Evolutionary conservation across 2,797 vertebrate genomes (phyloP).

Genomic region (Crossoptilon crossoptilon): DNA sequence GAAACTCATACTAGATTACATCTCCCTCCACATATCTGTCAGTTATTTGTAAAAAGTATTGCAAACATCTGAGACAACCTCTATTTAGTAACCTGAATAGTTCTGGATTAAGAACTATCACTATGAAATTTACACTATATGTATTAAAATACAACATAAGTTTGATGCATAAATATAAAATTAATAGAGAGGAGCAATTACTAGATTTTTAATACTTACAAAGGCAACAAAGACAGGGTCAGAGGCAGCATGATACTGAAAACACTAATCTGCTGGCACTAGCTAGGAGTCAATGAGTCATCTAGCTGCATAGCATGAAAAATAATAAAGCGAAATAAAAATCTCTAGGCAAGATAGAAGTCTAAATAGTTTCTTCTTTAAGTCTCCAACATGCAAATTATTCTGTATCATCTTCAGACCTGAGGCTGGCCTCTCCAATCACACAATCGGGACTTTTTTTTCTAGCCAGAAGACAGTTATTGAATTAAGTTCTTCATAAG

Average conservation of each 20-base stretch:
- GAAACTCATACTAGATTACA: neutral
- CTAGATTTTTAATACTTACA: neutral
- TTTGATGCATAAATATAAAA: neutral
- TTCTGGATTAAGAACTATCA: neutral
- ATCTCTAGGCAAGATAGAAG: neutral
- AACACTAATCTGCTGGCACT: neutral
- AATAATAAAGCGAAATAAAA: neutral
- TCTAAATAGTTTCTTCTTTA: neutral
- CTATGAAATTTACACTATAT: neutral
- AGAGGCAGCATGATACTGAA: neutral
- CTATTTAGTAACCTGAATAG: neutral
- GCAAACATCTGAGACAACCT: neutral
- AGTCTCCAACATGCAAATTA: neutral
- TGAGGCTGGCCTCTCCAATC: neutral
- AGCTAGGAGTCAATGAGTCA: neutral
- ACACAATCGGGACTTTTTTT: fast-evolving
- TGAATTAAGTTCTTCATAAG: neutral
- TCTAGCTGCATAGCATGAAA: neutral
- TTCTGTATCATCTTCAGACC: neutral
- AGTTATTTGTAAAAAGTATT: neutral
- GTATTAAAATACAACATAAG: neutral
- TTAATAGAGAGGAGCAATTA: neutral
- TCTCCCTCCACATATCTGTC: neutral
- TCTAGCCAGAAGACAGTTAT: neutral
- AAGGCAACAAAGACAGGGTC: neutral